Evolutionary conservation across 2,113 vertebrate species (phyloP).

Genomic region (Tyto alba): DNA sequence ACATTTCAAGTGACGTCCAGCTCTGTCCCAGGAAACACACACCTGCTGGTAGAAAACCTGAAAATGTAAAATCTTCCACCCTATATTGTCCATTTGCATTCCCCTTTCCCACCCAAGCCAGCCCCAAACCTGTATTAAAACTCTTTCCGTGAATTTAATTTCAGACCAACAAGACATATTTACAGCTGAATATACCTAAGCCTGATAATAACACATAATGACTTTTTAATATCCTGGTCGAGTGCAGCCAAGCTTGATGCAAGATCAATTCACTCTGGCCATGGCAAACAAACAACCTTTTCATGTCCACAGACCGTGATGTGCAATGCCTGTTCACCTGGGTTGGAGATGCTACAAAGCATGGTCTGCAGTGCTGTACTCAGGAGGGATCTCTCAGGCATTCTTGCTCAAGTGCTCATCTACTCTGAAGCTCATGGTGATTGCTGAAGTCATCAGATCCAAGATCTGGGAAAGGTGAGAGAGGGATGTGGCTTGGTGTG

Average conservation of each 20-base stretch:
- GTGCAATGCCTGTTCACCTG: neutral
- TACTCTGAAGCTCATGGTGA: neutral
- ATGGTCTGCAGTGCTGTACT: neutral
- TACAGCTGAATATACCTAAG: neutral
- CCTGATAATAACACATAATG: neutral
- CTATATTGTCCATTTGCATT: neutral
- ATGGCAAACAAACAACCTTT: neutral
- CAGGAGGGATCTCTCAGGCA: neutral
- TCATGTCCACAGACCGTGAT: neutral
- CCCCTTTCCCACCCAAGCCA: neutral
- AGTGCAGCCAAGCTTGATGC: neutral
- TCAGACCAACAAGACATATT: neutral
- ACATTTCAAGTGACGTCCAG: neutral
- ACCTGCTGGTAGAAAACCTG: neutral
- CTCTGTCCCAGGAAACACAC: neutral
- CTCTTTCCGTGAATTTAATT: neutral
- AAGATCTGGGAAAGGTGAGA: neutral
- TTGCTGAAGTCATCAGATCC: neutral
- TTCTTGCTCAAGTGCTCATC: accelerated
- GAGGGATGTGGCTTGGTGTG: neutral
- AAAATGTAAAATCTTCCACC: neutral
- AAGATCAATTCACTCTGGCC: neutral
- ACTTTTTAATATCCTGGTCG: neutral
- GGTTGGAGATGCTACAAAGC: neutral
- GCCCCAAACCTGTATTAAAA: neutral